A percentile compares a stretch with the other conserved stretches of the same genome.
Evolutionary conservation across 2,797 vertebrate species (phyloP).

Genomic region (Fistularia commersonii): DNA sequence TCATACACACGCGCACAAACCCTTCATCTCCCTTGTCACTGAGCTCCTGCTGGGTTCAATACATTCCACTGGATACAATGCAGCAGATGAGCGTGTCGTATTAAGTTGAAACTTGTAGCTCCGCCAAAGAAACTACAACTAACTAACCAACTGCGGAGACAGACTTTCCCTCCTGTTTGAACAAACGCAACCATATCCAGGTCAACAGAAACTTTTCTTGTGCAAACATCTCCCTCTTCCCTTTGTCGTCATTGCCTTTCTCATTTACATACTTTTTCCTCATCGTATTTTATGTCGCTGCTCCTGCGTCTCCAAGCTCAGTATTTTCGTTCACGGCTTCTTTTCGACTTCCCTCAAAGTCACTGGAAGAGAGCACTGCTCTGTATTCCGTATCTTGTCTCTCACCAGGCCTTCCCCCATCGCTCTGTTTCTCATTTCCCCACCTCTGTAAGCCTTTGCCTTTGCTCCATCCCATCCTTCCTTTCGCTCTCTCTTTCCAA

Average conservation of each 20-base stretch:
- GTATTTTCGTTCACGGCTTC: slow-evolving; percentile 44
- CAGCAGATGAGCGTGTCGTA: slow-evolving; percentile 44
- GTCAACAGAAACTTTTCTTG: slow-evolving; percentile 67
- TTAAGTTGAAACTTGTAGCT: slow-evolving; percentile 50
- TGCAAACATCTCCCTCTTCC: slow-evolving; percentile 42
- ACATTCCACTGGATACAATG: slow-evolving; percentile 34
- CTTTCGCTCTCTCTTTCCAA: slow-evolving; percentile 2
- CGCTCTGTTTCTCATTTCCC: slow-evolving; percentile 16
- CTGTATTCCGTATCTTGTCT: slow-evolving; percentile 10
- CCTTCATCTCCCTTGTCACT: slow-evolving; percentile 27
- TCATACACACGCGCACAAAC: slow-evolving; percentile 10
- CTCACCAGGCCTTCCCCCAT: slow-evolving; percentile 7
- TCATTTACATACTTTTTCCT: slow-evolving; percentile 59
- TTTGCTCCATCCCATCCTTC: not conserved
- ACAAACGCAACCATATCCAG: slow-evolving; percentile 55
- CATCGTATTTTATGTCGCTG: slow-evolving; percentile 27
- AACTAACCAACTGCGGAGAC: slow-evolving; percentile 30
- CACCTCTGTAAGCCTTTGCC: slow-evolving; percentile 12
- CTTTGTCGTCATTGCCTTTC: slow-evolving; percentile 28
- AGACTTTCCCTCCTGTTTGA: slow-evolving; percentile 26
- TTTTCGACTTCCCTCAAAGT: slow-evolving; percentile 49
- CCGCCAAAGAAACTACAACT: slow-evolving; percentile 28
- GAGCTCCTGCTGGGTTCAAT: slow-evolving; percentile 33
- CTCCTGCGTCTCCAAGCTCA: slow-evolving; percentile 43
- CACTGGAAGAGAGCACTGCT: slow-evolving; percentile 17